Base-by-base conservation (phyloP, 2,113 vertebrate genomes). In the Chaetodon trifascialis region DNA sequence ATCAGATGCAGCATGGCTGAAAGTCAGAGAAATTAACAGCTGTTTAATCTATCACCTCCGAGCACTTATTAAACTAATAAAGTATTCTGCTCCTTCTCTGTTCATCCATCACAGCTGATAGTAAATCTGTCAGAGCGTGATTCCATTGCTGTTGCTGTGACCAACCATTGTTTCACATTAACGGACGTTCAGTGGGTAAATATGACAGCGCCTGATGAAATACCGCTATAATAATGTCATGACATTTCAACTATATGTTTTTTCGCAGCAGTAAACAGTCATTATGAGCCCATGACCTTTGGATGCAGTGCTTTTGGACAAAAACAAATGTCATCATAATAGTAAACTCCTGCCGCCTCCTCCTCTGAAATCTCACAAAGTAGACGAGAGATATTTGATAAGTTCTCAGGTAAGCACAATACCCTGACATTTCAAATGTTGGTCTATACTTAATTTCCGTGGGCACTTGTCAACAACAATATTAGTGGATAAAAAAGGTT, bases 181-280 rank as follows among this genome's bases (percentile, higher is more conserved):
- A 87, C 59, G 12, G 54, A 80, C 66, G 12, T 77, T 78, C 82
- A 76, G 71, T 63, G 84, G 66, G 73, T 88, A 90, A 93, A 91
- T 88, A 89, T 82, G 92, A 90, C 93, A 88, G 68, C n/a, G 64
- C 12, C 69, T 75, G 83, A 86, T 91, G 86, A 92, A 93, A 92
- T 89, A 92, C 78, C 38, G 80, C 83, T 51, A 58, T 82, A 92
- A 93, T 92, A 94, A 94, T 91, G 93, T 74, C 85, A 80, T 94
- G 93, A 86, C 91, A 94, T 94, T 94, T 93, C 86, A 84, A 80
- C 91, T 83, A 90, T 91, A 88, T 91, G 88, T 93, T 89, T 90
- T 91, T 92, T 86, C 87, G 82, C 86, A 86, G 87, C 58, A 1
- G 90, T 91, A 93, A 94, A 91, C 91, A 91, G 86, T 80, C 79